phyloP scores from a whole-genome alignment of 1,140 invertebrate species.

The Dinothrombium tinctorium region DNA sequence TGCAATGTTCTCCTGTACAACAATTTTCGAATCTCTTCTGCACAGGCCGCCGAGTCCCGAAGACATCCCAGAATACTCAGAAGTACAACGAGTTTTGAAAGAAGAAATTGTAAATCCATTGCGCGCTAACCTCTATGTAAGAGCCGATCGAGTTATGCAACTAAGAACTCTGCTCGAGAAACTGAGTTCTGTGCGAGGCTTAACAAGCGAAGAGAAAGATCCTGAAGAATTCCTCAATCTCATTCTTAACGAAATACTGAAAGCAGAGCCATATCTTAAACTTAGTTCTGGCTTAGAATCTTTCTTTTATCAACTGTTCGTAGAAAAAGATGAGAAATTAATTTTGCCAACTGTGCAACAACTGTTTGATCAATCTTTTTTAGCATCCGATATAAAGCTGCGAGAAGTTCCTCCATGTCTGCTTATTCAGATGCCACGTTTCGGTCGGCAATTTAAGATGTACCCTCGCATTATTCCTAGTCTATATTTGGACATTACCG shows the following conservation, averaged over 20 bases:
- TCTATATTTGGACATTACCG: constrained; percentile 74
- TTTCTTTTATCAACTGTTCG: constrained; percentile 83
- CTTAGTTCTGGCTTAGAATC: constrained; percentile 58
- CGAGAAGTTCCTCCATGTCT: constrained; percentile 64
- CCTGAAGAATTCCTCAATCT: constrained; percentile 90
- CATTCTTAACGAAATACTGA: constrained; percentile 60
- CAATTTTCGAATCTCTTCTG: constrained; percentile 68
- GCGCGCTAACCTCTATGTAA: constrained; percentile 54
- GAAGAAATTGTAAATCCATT: constrained; percentile 92
- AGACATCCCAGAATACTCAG: constrained; percentile 59
- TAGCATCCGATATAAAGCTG: constrained; percentile 71
- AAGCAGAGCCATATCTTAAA: constrained; percentile 39
- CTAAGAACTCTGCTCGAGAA: constrained; percentile 61
- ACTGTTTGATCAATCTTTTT: constrained; percentile 78
- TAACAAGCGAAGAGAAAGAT: constrained; percentile 82
- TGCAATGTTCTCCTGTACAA: constrained; percentile 86
- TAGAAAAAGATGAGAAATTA: constrained; percentile 72
- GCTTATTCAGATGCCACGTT: constrained; percentile 91
- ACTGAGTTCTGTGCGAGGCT: constrained; percentile 60
- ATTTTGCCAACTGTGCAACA: constrained; percentile 73
- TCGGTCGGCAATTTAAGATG: constrained; percentile 91
- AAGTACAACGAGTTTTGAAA: constrained; percentile 59
- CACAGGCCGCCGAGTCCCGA: constrained; percentile 41
- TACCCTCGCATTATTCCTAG: constrained; percentile 77
- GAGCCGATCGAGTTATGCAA: constrained; percentile 85